phyloP scores from a whole-genome alignment of 92 coral and sea anemone species.

The Metridium senile region DNA sequence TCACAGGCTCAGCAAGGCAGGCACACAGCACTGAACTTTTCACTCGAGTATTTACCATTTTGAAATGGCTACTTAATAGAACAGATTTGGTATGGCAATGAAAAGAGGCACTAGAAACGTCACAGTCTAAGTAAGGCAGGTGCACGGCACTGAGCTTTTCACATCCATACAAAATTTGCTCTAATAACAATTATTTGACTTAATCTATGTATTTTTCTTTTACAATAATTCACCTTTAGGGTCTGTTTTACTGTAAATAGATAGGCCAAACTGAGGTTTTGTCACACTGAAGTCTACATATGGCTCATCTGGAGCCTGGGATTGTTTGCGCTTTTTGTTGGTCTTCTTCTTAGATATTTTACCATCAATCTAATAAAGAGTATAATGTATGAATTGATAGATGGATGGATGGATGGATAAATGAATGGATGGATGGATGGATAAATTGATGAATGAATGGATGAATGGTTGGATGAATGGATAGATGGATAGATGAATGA shows the following conservation, averaged over 20 bases:
- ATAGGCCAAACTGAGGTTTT: slow-evolving; percentile 81
- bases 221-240: slow-evolving; percentile 80
- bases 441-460: not conserved
- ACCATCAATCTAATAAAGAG: slow-evolving; percentile 52
- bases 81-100: too few species aligned
- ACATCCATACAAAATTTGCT: too few species aligned
- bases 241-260: slow-evolving; percentile 91
- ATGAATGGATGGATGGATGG: slow-evolving; percentile 6
- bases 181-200: too few species aligned
- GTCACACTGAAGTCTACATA: slow-evolving; percentile 91
- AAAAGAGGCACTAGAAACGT: too few species aligned
- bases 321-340: slow-evolving; percentile 71
- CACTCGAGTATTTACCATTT: too few species aligned
- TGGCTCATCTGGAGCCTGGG: slow-evolving; percentile 65
- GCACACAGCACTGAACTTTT: too few species aligned
- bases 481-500: too few species aligned
- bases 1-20: too few species aligned
- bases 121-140: too few species aligned
- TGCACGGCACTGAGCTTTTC: too few species aligned
- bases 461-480: not conserved
- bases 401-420: not conserved
- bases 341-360: slow-evolving; percentile 71
- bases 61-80: too few species aligned
- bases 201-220: not conserved
- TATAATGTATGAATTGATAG: not conserved